Base-by-base conservation (phyloP, 2,888 invertebrate genomes). In the Xestia ashworthii region DNA sequence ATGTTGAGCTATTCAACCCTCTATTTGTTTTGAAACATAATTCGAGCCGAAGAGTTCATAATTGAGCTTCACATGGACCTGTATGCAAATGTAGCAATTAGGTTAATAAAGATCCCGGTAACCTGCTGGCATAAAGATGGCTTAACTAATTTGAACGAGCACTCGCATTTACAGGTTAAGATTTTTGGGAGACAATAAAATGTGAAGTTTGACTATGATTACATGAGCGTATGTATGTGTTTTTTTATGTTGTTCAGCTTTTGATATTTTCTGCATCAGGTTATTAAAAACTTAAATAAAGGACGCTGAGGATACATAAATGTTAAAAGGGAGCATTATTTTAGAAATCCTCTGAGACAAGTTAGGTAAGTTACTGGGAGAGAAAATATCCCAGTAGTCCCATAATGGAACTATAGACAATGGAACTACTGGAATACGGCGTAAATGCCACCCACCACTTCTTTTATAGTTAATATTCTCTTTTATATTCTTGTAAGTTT, bases 41-140 rank as follows among this genome's bases (percentile, higher is more conserved):
- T 86, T 87, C 92, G 92, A 90, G 88, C 90, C 92, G 92, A 93
- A 93, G 93, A 92, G 90, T 87, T 88, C 90, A 90, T 94, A 94
- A 95, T 94, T 94, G 92, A 92, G 89, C 89, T 93, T 91, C 92
- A 92, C 91, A 92, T 89, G 92, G 92, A 91, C 90, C 89, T 32
- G 64, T 84, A 95, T 94, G 95, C 94, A 95, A 95, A 96, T 95
- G 93, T 92, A 88, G 93, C 93, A 93, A 94, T 94, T 94, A 94
- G 91, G 92, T 90, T 93, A 93, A 94, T 93, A 94, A 94, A 93
- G 91, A 90, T 91, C 91, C 90, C 70, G 77, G 84, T 88, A 91
- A 88, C 92, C 90, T 88, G 88, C 88, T 86, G 89, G 89, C 91
- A 89, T 91, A 92, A 91, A 91, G 92, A 91, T 87, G 89, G 90